Conservation (phyloP, 2,113 vertebrate genomes). For the Erythrolamprus reginae region DNA sequence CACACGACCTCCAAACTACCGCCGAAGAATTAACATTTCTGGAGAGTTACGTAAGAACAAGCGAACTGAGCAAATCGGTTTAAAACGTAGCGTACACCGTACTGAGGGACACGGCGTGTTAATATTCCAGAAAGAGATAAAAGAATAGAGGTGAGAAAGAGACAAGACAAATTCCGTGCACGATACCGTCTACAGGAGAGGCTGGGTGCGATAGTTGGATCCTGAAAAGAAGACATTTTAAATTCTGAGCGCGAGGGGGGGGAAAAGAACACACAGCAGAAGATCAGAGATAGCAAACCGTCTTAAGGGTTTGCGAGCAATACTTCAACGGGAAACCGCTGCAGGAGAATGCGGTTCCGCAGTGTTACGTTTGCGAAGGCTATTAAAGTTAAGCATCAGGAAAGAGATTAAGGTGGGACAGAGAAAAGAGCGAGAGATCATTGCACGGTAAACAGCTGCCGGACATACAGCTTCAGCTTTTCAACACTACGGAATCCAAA, state of each 20-base stretch:
- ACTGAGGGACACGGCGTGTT: constrained; percentile 37
- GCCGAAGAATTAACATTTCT: constrained; percentile 60
- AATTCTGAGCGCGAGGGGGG: constrained; percentile 36
- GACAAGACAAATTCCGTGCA: constrained; percentile 47
- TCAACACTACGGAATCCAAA: constrained; percentile 72
- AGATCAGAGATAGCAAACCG: constrained; percentile 57
- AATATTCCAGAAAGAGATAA: constrained; percentile 47
- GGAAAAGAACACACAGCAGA: constrained; percentile 52
- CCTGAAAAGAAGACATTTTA: constrained; percentile 50
- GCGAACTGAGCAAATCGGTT: constrained; percentile 58
- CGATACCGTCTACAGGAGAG: constrained; percentile 59
- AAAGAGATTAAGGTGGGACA: constrained; percentile 49
- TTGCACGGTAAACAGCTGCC: constrained; percentile 75
- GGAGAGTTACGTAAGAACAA: constrained; percentile 53
- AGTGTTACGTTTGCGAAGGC: constrained; percentile 66
- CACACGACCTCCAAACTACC: constrained; percentile 59
- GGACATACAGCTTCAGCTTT: constrained; percentile 65
- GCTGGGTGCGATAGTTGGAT: constrained; percentile 45
- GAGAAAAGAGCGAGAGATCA: constrained; percentile 56
- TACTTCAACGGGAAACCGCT: constrained; percentile 57
- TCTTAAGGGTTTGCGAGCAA: constrained; percentile 56
- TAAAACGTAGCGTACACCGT: constrained; percentile 33
- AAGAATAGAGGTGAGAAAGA: background rate
- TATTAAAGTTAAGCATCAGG: constrained; percentile 77
- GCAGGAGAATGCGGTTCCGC: constrained; percentile 67